phyloP scores from a whole-genome alignment of 2,888 invertebrate genomes.

The Seira ritae region DNA sequence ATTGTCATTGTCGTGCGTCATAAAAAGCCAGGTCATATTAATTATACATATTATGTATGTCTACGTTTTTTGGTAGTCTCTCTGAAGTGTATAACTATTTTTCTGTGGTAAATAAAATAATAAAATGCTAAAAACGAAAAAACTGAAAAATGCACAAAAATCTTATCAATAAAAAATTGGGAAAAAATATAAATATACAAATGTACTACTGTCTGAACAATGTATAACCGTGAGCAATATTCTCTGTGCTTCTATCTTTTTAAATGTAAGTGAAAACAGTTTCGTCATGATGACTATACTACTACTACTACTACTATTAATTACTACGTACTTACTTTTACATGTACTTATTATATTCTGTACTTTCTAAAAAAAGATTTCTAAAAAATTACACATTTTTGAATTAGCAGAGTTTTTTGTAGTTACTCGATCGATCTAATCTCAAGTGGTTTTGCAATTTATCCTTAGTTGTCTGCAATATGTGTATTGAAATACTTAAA shows the following conservation, averaged over 20 bases:
- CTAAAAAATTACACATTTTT: not conserved
- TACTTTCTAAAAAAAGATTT: conserved; percentile 3
- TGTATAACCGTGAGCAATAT: conserved; percentile 71
- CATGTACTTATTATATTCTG: too few relatives aligned
- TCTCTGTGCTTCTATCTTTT: conserved; percentile 69
- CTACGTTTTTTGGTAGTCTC: too few relatives aligned
- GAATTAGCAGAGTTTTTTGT: not conserved
- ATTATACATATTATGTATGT: too few relatives aligned
- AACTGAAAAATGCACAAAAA: conserved; percentile 50
- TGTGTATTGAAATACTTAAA: too few relatives aligned
- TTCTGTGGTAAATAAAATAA: conserved; percentile 50
- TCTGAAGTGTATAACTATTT: conserved; percentile 58
- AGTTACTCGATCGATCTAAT: not conserved
- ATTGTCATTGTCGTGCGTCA: too few relatives aligned
- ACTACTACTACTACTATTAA: too few relatives aligned
- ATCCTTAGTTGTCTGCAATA: too few relatives aligned
- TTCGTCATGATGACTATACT: conserved; percentile 26
- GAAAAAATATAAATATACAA: conserved; percentile 46
- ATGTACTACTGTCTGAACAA: conserved; percentile 66
- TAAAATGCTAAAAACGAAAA: conserved; percentile 10
- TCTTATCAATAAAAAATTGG: conserved; percentile 31
- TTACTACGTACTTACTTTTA: too few relatives aligned
- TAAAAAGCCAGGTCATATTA: too few relatives aligned
- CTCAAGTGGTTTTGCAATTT: not conserved
- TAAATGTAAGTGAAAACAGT: conserved; percentile 33